These are phyloP conservation scores for Lanistes nyassanus DNA, from an alignment of 1,140 invertebrate genomes.

Conservation along the genomic window DNA sequence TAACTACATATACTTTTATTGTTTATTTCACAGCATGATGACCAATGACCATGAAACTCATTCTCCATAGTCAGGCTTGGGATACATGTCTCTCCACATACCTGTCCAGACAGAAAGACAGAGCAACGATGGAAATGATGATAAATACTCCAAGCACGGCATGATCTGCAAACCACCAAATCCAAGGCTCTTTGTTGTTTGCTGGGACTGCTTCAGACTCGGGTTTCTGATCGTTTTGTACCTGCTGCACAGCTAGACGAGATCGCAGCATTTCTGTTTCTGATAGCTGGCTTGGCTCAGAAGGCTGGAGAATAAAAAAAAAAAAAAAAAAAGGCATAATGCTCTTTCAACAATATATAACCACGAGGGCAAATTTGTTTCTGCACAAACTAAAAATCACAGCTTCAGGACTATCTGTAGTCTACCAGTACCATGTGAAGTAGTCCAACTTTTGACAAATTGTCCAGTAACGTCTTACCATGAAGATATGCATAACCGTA, in stretches of 20 bases:
- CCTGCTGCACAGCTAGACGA: constrained; percentile 16
- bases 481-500: too few relatives aligned
- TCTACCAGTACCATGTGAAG: too few relatives aligned
- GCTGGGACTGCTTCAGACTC: constrained; percentile 1
- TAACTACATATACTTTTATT: background rate
- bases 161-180: constrained; percentile 36
- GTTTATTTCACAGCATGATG: too few relatives aligned
- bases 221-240: constrained; percentile 26
- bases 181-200: constrained; percentile 14
- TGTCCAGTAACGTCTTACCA: too few relatives aligned
- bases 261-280: background rate
- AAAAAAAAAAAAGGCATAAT: background rate
- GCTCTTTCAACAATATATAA: background rate
- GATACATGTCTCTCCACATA: constrained; percentile 7
- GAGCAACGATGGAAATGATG: constrained; percentile 38
- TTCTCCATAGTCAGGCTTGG: too few relatives aligned
- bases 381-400: too few relatives aligned
- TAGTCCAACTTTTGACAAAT: too few relatives aligned
- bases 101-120: constrained; percentile 43
- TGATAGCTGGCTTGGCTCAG: constrained; percentile 10
- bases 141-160: constrained; percentile 40
- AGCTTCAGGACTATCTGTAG: too few relatives aligned
- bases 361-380: too few relatives aligned
- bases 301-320: background rate
- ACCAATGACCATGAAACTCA: too few relatives aligned